Evolutionary conservation across 53 echinoderm and acorn worm genomes (phyloP), one percentile per base, ranked within the genome.

Genomic region (Glandiceps talaboti): DNA sequence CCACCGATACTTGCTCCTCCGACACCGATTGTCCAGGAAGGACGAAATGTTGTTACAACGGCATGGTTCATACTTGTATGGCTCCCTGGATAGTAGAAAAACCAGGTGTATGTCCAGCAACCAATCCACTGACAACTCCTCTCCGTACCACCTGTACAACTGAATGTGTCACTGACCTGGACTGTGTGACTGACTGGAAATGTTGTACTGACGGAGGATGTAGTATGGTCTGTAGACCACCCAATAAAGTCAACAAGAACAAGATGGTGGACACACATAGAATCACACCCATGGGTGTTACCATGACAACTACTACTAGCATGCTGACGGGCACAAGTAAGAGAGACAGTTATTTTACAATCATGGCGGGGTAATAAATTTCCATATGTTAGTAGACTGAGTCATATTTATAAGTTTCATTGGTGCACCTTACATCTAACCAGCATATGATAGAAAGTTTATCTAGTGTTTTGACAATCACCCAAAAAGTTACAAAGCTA

Each of bases 11-110:
- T 1, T 86, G 87, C 29, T 30, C 33, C 64, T 33, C 79, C 78
- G 87, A 86, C 31, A 79, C 82, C 0, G 87, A 86, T 33, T 86
- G 87, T 76, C 79, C 83, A 0, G 87, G 83, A 0, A 75, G 82
- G 64, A 86, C 30, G 45, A 86, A 86, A 32, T 86, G 87, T 76
- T 86, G 87, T 79, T 81, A 74, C 32, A 77, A 82, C 75, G 87
- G 87, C 14, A 79, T 79, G 30, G 75, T 75, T 27, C 73, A 33
- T 10, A 33, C 79, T 27, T 86, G 87, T 73, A 27, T 45, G 64
- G 64, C 64, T 20, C 20, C 64, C 20, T 45, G 64, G 64, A 45
- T 20, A 20, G 20, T 20, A 6, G 64, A 45, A 20, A 45, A 45
- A 20, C 64, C 64, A 6, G 64, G 64, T 45, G 64, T 45, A 20